Evolutionary conservation across 2,797 vertebrate genomes (phyloP).

Genomic region (Cirrhinus molitorella): DNA sequence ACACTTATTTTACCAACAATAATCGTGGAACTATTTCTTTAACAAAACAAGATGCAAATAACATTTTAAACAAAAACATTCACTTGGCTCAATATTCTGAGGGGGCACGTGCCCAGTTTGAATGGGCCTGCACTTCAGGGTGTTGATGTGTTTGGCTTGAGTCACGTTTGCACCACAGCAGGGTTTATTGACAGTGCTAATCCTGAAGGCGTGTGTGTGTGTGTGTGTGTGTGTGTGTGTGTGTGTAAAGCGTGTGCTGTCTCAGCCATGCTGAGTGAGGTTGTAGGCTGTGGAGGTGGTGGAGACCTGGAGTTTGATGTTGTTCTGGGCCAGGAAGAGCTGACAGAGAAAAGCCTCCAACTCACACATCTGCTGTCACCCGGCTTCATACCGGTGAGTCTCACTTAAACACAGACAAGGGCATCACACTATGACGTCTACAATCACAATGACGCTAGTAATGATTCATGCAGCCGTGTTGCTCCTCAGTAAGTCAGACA

Average conservation of each 20-base stretch:
- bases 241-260: constrained; percentile 84
- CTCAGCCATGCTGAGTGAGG: constrained; percentile 82
- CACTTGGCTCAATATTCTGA: neutral
- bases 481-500: neutral
- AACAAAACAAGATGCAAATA: too few relatives aligned
- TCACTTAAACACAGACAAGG: constrained; percentile 43
- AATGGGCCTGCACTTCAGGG: neutral
- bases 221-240: neutral
- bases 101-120: neutral
- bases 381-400: constrained; percentile 84
- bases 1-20: neutral
- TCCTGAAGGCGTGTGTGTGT: constrained; percentile 46
- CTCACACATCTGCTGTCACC: constrained; percentile 86
- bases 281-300: constrained; percentile 73
- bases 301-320: constrained; percentile 75
- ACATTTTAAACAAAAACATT: neutral
- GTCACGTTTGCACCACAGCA: constrained; percentile 29
- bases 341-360: constrained; percentile 81
- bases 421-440: neutral
- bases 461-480: constrained; percentile 7
- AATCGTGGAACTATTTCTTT: neutral
- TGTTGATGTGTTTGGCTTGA: constrained; percentile 24
- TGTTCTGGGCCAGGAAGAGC: constrained; percentile 82
- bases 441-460: constrained; percentile 6
- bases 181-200: constrained; percentile 29